Conservation (phyloP, 2,113 vertebrate species). For the Pterocles gutturalis region DNA sequence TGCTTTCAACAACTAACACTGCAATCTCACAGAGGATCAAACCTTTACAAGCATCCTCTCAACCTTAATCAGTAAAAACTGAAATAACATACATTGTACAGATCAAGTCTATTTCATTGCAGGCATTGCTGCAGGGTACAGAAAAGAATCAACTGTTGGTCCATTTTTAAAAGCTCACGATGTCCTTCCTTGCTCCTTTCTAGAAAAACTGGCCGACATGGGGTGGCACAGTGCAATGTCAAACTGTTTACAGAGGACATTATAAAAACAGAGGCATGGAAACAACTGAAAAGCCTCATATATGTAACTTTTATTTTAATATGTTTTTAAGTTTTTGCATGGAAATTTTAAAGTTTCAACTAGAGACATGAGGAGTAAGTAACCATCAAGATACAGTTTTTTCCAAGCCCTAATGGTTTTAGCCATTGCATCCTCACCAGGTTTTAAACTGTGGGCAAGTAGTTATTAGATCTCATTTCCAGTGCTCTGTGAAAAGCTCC, state of each 20-base stretch:
- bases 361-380: not conserved
- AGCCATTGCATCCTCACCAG: not conserved
- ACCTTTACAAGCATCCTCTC: not conserved
- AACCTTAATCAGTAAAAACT: not conserved
- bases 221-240: not conserved
- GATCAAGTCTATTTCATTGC: not conserved
- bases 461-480: not conserved
- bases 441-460: not conserved
- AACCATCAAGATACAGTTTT: not conserved
- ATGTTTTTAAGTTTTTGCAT: no score
- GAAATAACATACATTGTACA: not conserved
- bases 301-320: not conserved
- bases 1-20: not conserved
- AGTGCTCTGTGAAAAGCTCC: not conserved
- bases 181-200: not conserved
- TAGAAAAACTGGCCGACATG: accelerated
- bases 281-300: not conserved
- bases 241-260: not conserved
- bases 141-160: not conserved
- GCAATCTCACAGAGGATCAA: not conserved
- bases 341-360: not conserved
- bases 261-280: not conserved
- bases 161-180: not conserved
- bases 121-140: not conserved
- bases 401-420: not conserved